phyloP scores from a whole-genome alignment of 2,113 vertebrate genomes.

The Ochotona curzoniae region DNA sequence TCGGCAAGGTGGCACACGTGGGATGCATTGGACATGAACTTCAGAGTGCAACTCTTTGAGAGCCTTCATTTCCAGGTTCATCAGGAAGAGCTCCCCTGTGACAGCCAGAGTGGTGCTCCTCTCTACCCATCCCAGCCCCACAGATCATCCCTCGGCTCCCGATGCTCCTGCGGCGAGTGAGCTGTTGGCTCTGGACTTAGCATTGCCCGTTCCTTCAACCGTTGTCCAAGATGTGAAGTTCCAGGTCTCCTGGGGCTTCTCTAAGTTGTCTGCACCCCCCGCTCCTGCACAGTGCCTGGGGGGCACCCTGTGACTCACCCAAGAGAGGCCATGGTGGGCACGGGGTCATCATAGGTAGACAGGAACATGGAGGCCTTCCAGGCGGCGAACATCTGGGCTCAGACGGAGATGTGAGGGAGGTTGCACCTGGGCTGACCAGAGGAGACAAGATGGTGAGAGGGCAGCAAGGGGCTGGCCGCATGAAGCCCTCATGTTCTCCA shows the following conservation, averaged over 20 bases:
- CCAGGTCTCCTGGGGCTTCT: fast-evolving
- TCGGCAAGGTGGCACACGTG: background rate
- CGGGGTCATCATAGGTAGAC: background rate
- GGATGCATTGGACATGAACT: background rate
- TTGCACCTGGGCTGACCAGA: background rate
- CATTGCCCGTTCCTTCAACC: fast-evolving
- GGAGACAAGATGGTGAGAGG: background rate
- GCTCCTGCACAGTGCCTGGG: fast-evolving
- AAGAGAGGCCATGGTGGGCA: background rate
- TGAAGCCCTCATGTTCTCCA: fast-evolving
- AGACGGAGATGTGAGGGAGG: fast-evolving
- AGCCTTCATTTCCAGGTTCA: background rate
- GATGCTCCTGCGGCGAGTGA: fast-evolving
- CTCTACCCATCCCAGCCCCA: fast-evolving
- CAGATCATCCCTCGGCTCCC: background rate
- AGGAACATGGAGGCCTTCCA: constrained; percentile 33
- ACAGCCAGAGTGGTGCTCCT: fast-evolving
- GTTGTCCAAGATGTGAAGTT: background rate
- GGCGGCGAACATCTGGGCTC: background rate
- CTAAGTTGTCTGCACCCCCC: no score
- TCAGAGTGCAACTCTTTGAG: background rate
- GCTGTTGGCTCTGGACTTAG: background rate
- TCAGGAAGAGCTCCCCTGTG: fast-evolving
- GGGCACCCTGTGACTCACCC: constrained; percentile 22
- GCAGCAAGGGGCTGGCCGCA: background rate